A percentile compares a stretch with the other conserved stretches of the same genome.
Evolutionary conservation across 2,113 vertebrate genomes (phyloP).

Genomic region (Conger conger): DNA sequence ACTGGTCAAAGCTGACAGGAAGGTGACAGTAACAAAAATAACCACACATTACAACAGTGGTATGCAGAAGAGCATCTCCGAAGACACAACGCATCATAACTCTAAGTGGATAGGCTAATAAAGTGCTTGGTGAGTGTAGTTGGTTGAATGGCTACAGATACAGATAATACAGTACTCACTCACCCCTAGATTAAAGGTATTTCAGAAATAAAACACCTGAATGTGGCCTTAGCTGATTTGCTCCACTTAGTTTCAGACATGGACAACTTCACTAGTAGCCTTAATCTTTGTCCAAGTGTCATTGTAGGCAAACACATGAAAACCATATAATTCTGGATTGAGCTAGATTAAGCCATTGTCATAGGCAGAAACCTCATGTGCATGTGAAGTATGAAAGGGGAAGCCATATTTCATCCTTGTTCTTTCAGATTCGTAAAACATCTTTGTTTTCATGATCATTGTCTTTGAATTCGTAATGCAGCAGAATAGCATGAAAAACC

Average conservation of each 20-base stretch:
- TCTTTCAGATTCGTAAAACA: background rate
- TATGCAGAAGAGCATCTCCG: no score
- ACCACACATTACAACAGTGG: no score
- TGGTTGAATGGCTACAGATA: no score
- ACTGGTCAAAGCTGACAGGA: no score
- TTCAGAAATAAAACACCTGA: constrained; percentile 18
- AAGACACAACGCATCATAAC: no score
- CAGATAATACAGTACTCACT: no score
- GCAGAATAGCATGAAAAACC: background rate
- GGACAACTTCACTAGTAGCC: background rate
- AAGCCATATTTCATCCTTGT: background rate
- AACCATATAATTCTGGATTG: background rate
- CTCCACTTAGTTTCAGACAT: background rate
- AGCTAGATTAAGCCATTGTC: background rate
- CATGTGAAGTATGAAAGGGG: background rate
- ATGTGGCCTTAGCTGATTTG: background rate
- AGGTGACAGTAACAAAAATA: no score
- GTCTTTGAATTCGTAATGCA: background rate
- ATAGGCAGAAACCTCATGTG: background rate
- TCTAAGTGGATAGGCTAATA: no score
- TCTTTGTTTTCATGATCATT: background rate
- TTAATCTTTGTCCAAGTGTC: constrained; percentile 4
- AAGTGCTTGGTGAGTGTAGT: no score
- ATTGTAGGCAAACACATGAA: background rate
- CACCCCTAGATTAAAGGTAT: constrained; percentile 5